phyloP scores from a whole-genome alignment of 2,113 vertebrate species.

The Probosciger aterrimus region DNA sequence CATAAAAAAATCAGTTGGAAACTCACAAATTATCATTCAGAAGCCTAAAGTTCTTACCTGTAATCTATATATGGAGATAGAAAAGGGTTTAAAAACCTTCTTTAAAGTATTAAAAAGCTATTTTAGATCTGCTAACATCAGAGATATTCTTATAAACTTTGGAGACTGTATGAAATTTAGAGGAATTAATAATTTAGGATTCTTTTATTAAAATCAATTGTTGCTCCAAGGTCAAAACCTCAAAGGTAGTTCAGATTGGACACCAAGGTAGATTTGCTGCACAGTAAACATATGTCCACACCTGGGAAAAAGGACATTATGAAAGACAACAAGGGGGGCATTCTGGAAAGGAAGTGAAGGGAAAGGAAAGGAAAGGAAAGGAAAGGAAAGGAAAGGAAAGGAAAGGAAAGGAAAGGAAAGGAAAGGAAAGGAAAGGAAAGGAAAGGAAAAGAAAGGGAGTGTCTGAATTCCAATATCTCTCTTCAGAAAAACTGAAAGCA shows the following conservation, averaged over 20 bases:
- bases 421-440: too few relatives aligned
- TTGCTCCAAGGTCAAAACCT: background rate
- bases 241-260: background rate
- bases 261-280: background rate
- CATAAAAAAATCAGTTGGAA: background rate
- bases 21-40: background rate
- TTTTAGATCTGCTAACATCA: slow-evolving; percentile 38
- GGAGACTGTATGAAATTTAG: background rate
- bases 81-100: slow-evolving; percentile 10
- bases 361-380: accelerated
- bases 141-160: background rate
- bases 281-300: background rate
- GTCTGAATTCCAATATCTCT: background rate
- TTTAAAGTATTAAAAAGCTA: background rate
- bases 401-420: too few relatives aligned
- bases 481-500: background rate
- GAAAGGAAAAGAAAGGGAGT: accelerated
- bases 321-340: background rate
- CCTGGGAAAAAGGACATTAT: background rate
- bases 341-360: background rate
- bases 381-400: background rate
- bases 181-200: background rate
- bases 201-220: background rate
- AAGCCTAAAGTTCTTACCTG: background rate
- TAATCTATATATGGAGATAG: background rate